Percentiles rank a stretch among this genome's conserved stretches.
These are phyloP conservation scores for Poecilia wingei DNA, from an alignment of 2,797 vertebrate species.

Conservation along the genomic window DNA sequence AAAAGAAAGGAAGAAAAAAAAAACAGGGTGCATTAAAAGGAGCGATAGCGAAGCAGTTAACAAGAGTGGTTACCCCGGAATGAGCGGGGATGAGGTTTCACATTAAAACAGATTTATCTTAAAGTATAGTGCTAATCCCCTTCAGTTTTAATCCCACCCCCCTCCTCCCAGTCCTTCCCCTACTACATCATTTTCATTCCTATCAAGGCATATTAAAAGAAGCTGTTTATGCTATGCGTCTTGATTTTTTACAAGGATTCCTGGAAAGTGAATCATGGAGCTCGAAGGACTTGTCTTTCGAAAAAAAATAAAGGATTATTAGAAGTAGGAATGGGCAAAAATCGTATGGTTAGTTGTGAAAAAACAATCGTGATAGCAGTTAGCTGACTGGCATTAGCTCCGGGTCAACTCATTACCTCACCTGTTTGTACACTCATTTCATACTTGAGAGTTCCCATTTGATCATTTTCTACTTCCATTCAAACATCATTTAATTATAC, in stretches of 20 bases:
- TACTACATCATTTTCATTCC: slow-evolving; percentile 61
- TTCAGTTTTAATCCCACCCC: slow-evolving; percentile 71
- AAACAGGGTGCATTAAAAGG: slow-evolving; percentile 60
- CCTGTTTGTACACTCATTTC: neutral
- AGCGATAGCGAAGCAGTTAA: slow-evolving; percentile 77
- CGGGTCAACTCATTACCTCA: neutral
- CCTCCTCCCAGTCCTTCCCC: slow-evolving; percentile 24
- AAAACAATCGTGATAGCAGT: neutral
- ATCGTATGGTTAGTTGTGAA: neutral
- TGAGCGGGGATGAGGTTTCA: slow-evolving; percentile 83
- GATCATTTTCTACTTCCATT: neutral
- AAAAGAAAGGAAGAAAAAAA: neutral
- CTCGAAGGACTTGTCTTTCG: slow-evolving; percentile 73
- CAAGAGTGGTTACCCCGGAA: slow-evolving; percentile 78
- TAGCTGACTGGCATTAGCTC: neutral
- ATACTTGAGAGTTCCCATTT: neutral
- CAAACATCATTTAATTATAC: neutral
- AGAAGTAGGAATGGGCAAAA: slow-evolving; percentile 38
- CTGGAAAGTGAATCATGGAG: slow-evolving; percentile 77
- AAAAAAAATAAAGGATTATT: slow-evolving; percentile 66
- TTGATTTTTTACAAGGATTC: slow-evolving; percentile 81
- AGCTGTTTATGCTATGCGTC: slow-evolving; percentile 71
- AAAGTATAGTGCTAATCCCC: slow-evolving; percentile 83
- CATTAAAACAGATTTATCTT: slow-evolving; percentile 84
- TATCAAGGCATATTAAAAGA: slow-evolving; percentile 68